phyloP scores from a whole-genome alignment of 2,888 invertebrate species.

The Hypercompe scribonia region DNA sequence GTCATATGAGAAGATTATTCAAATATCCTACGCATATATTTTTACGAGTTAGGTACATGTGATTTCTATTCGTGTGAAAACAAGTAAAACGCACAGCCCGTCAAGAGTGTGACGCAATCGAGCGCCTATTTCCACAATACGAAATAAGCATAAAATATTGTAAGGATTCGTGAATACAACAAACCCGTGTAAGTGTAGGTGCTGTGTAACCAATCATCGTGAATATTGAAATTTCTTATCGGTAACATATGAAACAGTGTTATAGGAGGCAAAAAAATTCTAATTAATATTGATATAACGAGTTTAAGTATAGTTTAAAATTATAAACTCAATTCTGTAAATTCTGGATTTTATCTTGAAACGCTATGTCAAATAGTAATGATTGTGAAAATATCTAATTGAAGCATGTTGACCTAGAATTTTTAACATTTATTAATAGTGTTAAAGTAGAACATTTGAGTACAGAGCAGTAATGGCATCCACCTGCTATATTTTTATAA shows the following conservation, averaged over 20 bases:
- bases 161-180: conserved; percentile 40
- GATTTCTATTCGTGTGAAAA: conserved; percentile 31
- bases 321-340: background rate
- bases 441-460: background rate
- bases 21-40: conserved; percentile 23
- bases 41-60: conserved; percentile 26
- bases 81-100: conserved; percentile 17
- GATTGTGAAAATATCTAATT: background rate
- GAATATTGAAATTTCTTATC: conserved; percentile 25
- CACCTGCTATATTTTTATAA: background rate
- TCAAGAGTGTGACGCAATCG: conserved; percentile 39
- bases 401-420: background rate
- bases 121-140: conserved; percentile 23
- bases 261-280: conserved; percentile 15
- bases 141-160: conserved; percentile 13
- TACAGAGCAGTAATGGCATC: background rate
- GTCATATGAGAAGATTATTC: background rate
- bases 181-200: conserved; percentile 12
- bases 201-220: conserved; percentile 11
- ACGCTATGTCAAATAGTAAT: background rate
- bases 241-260: conserved; percentile 16
- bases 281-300: conserved; percentile 3
- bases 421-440: background rate
- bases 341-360: background rate
- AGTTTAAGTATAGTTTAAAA: background rate